Evolutionary conservation across 2,797 vertebrate species (phyloP).

Genomic region (Rhinogobio ventralis): DNA sequence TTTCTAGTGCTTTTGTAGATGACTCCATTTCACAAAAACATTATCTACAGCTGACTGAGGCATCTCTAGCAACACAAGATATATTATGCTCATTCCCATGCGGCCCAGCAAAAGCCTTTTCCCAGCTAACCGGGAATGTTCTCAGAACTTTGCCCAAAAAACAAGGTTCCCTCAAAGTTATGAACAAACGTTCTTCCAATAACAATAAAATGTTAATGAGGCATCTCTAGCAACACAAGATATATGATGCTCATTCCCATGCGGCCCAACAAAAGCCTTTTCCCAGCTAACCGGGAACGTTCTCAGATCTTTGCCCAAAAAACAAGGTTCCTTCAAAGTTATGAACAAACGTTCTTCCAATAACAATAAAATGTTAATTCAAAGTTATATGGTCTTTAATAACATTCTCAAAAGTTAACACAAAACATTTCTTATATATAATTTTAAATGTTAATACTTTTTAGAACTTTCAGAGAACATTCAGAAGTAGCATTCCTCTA

Average conservation of each 20-base stretch:
- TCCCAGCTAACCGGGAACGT: background rate
- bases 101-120: background rate
- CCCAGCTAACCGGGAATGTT: background rate
- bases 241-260: background rate
- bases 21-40: conserved; percentile 22
- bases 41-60: conserved; percentile 28
- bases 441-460: background rate
- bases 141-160: background rate
- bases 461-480: too few species aligned
- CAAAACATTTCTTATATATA: background rate
- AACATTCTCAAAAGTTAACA: background rate
- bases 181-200: background rate
- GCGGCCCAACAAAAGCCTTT: background rate
- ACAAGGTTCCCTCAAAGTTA: background rate
- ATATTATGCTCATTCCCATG: background rate
- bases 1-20: background rate
- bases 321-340: background rate
- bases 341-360: background rate
- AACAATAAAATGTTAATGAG: too few species aligned
- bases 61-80: background rate
- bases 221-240: background rate
- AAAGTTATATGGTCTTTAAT: background rate
- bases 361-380: background rate
- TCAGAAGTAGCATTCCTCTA: background rate
- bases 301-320: background rate